A percentile compares a stretch with the other conserved stretches of the same genome.
phyloP scores from a whole-genome alignment of 2,113 vertebrate genomes.

The Corythoichthys intestinalis region DNA sequence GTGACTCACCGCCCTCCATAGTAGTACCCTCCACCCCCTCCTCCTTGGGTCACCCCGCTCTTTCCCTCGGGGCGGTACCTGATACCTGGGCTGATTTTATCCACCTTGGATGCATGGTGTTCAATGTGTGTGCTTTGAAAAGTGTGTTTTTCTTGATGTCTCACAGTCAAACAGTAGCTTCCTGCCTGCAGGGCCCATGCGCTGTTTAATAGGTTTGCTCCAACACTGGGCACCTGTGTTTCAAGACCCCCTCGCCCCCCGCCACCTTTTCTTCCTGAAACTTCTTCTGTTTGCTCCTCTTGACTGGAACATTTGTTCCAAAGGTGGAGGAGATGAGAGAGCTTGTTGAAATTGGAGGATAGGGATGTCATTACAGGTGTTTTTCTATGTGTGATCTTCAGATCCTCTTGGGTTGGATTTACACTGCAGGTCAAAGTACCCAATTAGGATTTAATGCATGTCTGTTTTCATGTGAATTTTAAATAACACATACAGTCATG shows the following conservation, averaged over 20 bases:
- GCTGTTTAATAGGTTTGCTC: constrained; percentile 64
- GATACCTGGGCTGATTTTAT: constrained; percentile 72
- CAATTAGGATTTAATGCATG: neutral
- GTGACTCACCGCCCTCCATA: constrained; percentile 26
- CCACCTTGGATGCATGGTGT: constrained; percentile 43
- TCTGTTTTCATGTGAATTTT: neutral
- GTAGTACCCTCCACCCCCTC: neutral
- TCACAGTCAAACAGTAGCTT: constrained; percentile 70
- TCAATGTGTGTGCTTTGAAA: constrained; percentile 60
- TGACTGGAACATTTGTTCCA: constrained; percentile 65
- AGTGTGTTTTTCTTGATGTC: constrained; percentile 73
- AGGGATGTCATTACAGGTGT: constrained; percentile 40
- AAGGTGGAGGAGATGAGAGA: constrained; percentile 52
- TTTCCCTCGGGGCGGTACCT: constrained; percentile 68
- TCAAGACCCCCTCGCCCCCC: constrained; percentile 13
- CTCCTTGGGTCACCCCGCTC: constrained; percentile 55
- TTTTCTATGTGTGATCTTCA: neutral
- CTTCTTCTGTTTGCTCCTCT: constrained; percentile 60
- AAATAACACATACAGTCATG: no score
- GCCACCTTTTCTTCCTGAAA: constrained; percentile 29
- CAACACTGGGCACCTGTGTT: constrained; percentile 70
- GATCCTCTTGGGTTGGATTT: neutral
- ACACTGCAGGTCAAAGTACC: neutral
- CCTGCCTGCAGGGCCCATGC: constrained; percentile 67
- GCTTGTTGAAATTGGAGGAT: constrained; percentile 57